Evolutionary conservation across 2,888 invertebrate species (phyloP).

Genomic region (Acanthosepion lycidas): DNA sequence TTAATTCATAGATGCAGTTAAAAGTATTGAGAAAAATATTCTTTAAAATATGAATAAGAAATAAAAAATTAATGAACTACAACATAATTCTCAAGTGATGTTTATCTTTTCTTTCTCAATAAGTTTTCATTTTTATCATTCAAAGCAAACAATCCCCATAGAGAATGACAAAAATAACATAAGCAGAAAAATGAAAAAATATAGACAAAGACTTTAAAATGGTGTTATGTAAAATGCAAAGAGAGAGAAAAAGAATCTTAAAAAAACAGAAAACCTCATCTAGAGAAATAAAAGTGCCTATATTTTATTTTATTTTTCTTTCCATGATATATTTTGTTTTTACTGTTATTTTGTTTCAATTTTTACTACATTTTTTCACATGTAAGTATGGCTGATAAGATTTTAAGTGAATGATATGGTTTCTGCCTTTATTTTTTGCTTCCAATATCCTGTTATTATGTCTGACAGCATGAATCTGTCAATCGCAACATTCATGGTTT

Average conservation of each 20-base stretch:
- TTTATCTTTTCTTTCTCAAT: neutral
- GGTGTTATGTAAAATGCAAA: neutral
- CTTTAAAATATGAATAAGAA: neutral
- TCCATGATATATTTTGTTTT: neutral
- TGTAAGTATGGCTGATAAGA: neutral
- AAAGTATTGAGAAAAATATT: neutral
- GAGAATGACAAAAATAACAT: neutral
- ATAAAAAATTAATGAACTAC: neutral
- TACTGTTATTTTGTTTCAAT: neutral
- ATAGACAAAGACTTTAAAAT: neutral
- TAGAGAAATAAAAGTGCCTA: neutral
- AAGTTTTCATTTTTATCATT: neutral
- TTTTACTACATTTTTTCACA: neutral
- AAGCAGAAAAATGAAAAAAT: neutral
- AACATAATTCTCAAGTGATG: neutral
- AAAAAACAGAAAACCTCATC: neutral
- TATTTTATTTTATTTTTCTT: neutral
- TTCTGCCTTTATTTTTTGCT: neutral
- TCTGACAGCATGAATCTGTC: conserved; percentile 2
- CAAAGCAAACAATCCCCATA: neutral
- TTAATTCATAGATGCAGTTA: neutral
- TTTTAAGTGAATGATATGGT: neutral
- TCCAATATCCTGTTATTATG: neutral
- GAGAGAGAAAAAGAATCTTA: neutral
- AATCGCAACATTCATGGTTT: neutral